Evolutionary conservation across 2,113 vertebrate genomes (phyloP).

Genomic region (Cyanoderma ruficeps): DNA sequence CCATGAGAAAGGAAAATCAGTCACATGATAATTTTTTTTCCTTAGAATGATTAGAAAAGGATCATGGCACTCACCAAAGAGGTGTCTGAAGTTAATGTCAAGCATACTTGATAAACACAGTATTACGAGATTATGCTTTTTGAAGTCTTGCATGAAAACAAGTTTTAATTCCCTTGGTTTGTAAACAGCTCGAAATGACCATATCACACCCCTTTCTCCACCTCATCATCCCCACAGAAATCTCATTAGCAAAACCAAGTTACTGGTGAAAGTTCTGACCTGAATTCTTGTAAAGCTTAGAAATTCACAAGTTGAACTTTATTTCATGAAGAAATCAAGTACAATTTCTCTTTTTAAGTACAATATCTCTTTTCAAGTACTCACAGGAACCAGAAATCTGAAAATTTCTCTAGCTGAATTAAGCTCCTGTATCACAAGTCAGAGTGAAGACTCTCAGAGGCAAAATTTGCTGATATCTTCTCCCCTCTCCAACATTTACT

Average conservation of each 20-base stretch:
- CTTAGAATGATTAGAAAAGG: neutral
- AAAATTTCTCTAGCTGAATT: neutral
- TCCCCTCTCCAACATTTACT: neutral
- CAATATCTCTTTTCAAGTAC: neutral
- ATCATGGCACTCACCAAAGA: neutral
- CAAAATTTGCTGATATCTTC: neutral
- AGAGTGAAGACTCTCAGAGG: neutral
- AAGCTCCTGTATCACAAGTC: neutral
- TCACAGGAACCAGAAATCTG: neutral
- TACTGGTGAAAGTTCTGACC: neutral
- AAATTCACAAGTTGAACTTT: neutral
- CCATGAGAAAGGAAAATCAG: neutral
- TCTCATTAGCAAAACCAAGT: neutral
- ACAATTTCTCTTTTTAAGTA: neutral
- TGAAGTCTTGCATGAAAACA: neutral
- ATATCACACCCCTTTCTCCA: neutral
- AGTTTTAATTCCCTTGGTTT: neutral
- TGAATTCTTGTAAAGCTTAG: neutral
- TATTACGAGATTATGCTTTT: neutral
- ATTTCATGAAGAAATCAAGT: neutral
- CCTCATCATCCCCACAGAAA: neutral
- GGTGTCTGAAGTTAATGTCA: neutral
- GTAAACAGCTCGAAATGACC: neutral
- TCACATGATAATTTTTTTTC: neutral
- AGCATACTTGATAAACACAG: neutral